Conservation (phyloP, 2,888 invertebrate species). For the Trachelus troglodyta region DNA sequence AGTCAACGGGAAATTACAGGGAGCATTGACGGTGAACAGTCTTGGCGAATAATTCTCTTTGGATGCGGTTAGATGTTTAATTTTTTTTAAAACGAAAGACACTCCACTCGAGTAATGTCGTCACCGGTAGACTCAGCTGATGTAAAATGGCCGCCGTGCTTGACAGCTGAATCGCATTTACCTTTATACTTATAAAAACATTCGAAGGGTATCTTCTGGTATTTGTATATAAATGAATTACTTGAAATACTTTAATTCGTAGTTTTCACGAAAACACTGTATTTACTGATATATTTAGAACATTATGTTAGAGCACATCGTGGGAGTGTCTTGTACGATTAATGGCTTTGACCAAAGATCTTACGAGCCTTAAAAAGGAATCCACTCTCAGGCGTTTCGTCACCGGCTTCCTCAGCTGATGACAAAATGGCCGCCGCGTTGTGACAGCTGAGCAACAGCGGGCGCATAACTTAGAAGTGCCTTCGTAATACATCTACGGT, state of each 20-base stretch:
- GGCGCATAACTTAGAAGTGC: constrained; percentile 5
- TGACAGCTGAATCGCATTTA: constrained; percentile 39
- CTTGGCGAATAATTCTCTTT: background rate
- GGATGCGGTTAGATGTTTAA: background rate
- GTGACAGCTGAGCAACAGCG: constrained; percentile 17
- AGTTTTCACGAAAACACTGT: background rate
- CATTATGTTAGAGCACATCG: background rate
- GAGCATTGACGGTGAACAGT: background rate
- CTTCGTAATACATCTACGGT: background rate
- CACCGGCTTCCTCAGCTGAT: constrained; percentile 5
- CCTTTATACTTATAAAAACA: background rate
- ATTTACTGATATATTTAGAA: background rate
- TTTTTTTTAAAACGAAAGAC: constrained; percentile 18
- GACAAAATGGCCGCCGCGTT: constrained; percentile 12
- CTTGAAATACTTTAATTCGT: background rate
- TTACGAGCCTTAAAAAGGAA: background rate
- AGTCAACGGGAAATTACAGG: background rate
- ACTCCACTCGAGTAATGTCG: constrained; percentile 36
- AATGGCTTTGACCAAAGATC: background rate
- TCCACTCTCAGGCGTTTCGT: background rate
- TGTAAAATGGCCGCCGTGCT: constrained; percentile 40
- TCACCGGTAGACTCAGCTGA: constrained; percentile 48
- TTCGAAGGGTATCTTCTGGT: background rate
- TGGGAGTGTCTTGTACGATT: background rate
- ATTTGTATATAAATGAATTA: background rate